Evolutionary conservation across 2,797 vertebrate species (phyloP).

Genomic region (Protonibea diacanthus): DNA sequence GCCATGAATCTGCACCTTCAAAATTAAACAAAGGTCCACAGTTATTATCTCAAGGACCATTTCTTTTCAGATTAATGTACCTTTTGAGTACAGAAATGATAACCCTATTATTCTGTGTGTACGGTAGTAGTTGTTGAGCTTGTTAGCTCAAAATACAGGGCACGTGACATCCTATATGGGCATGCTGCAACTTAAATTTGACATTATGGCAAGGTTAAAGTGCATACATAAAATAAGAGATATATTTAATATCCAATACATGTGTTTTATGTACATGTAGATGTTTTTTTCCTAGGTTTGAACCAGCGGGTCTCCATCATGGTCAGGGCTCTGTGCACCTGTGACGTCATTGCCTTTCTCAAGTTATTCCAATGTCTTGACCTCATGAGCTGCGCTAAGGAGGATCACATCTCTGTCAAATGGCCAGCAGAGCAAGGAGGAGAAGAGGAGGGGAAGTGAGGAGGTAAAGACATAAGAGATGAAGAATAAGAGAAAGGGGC

Average conservation of each 20-base stretch:
- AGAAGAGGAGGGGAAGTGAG: too few relatives aligned
- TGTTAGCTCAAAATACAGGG: too few relatives aligned
- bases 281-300: slow-evolving; percentile 89
- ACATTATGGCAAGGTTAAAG: not conserved
- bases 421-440: slow-evolving; percentile 79
- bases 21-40: too few relatives aligned
- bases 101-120: too few relatives aligned
- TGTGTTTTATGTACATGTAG: not conserved
- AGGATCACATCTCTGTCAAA: slow-evolving; percentile 91
- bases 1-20: too few relatives aligned
- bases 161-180: not conserved
- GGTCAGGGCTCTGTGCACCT: slow-evolving; percentile 90
- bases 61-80: too few relatives aligned
- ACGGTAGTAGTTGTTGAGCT: too few relatives aligned
- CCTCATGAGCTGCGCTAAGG: slow-evolving; percentile 95
- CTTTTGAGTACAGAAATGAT: too few relatives aligned
- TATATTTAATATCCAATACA: not conserved
- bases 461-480: not conserved
- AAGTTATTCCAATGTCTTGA: slow-evolving; percentile 95
- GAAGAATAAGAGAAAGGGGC: not conserved
- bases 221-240: not conserved
- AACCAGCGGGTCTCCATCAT: slow-evolving; percentile 94
- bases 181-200: not conserved
- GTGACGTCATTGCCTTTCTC: slow-evolving; percentile 99
- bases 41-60: too few relatives aligned